These are phyloP conservation scores for Progne subis DNA, from an alignment of 2,113 vertebrate species.

Conservation along the genomic window DNA sequence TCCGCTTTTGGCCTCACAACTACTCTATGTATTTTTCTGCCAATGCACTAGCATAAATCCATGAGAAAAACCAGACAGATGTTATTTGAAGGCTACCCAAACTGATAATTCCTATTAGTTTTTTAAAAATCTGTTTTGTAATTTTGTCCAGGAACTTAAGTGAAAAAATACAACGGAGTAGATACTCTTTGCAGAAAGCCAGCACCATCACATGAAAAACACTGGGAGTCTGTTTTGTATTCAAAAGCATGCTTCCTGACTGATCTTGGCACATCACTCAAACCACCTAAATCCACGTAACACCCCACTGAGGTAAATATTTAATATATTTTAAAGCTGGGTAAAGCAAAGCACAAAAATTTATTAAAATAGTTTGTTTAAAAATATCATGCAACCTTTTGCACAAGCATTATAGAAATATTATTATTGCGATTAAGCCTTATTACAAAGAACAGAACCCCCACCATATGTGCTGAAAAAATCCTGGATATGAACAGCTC, in stretches of 20 bases:
- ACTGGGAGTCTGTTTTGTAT: background rate
- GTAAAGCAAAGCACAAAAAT: background rate
- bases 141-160: background rate
- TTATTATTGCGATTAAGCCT: background rate
- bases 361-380: background rate
- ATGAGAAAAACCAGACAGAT: background rate
- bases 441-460: background rate
- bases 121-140: background rate
- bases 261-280: conserved; percentile 16
- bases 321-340: conserved; percentile 29
- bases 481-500: background rate
- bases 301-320: background rate
- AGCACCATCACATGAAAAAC: background rate
- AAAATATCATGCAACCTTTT: background rate
- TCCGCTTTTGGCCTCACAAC: background rate
- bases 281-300: background rate
- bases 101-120: background rate
- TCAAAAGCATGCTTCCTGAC: conserved; percentile 4
- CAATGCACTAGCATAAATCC: background rate
- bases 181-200: background rate
- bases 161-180: background rate
- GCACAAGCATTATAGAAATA: background rate
- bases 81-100: background rate
- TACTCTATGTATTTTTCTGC: conserved; percentile 26
- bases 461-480: background rate